These are phyloP conservation scores for Amaurobius ferox DNA, from an alignment of 2,888 invertebrate genomes.

Conservation along the genomic window DNA sequence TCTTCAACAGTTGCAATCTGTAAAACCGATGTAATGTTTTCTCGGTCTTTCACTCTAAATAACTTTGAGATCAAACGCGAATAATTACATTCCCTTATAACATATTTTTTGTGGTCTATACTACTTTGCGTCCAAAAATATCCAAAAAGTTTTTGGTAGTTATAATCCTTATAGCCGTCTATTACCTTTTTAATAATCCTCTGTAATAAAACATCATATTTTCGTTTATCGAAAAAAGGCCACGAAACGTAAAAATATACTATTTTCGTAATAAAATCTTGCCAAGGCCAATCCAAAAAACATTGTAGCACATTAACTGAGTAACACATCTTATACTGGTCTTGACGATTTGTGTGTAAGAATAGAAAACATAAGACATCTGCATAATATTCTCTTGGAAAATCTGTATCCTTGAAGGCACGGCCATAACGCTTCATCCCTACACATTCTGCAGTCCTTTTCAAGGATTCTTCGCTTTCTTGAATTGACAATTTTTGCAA, in stretches of 20 bases:
- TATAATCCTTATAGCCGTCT: slow-evolving; percentile 40
- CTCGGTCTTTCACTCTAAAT: slow-evolving; percentile 37
- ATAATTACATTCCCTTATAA: slow-evolving; percentile 30
- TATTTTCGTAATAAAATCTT: slow-evolving; percentile 49
- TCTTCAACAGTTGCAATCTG: slow-evolving; percentile 48
- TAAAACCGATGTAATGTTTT: slow-evolving; percentile 36
- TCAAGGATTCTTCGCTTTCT: slow-evolving; percentile 48
- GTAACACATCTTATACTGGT: slow-evolving; percentile 41
- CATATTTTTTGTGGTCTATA: slow-evolving; percentile 34
- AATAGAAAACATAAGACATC: slow-evolving; percentile 63
- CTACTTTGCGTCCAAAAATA: slow-evolving; percentile 54
- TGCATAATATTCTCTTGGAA: slow-evolving; percentile 45
- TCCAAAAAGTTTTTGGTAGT: slow-evolving; percentile 57
- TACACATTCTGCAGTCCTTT: slow-evolving; percentile 35
- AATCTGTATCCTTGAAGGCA: slow-evolving; percentile 26
- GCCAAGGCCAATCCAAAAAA: slow-evolving; percentile 54
- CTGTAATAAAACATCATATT: slow-evolving; percentile 33
- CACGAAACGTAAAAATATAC: slow-evolving; percentile 30
- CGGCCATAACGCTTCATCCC: slow-evolving; percentile 22
- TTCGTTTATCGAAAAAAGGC: slow-evolving; percentile 27
- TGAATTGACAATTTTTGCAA: slow-evolving; percentile 45
- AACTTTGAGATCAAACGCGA: slow-evolving; percentile 28
- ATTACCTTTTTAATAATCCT: slow-evolving; percentile 22
- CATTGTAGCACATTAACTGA: slow-evolving; percentile 35
- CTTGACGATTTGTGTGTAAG: slow-evolving; percentile 51